Evolutionary conservation across 1,140 invertebrate species (phyloP), one percentile per base, ranked within the genome.

Genomic region (Zaprionus nigranus): DNA sequence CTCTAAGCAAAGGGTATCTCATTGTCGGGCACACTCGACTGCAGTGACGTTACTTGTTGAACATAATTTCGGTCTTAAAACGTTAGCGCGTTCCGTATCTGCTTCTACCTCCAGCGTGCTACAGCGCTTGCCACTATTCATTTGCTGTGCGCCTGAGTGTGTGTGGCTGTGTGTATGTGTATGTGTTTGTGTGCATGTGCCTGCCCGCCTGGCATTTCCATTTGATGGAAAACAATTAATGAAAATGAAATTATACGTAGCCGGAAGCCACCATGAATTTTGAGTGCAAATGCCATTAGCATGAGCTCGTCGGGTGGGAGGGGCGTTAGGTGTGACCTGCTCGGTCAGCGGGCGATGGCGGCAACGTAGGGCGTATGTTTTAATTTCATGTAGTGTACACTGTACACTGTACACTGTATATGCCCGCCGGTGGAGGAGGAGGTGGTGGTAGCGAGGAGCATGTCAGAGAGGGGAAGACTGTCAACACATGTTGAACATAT

Each of bases 221-320:
- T 43, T 38, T 34, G 81, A 75, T 87, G 83, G 81, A 83, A 83
- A 88, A 83, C 78, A 83, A 87, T 88, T 87, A 87, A 88, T 88
- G 84, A 78, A 88, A 87, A 87, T 87, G 61, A 81, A 87, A 87
- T 87, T 87, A 87, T 83, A 81, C 66, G 56, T 81, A 54, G 84
- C 84, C 84, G 81, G 78, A 78, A 80, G 84, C 57, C 81, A 88
- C 72, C 84, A 75, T 78, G 80, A 78, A 75, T 88, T 87, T 88
- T 81, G 84, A 88, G 80, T 83, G 83, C 83, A 81, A 87, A 83
- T 83, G 73, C 80, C 80, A 87, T 87, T 87, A 88, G 83, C 77
- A 78, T 79, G 73, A 51, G 40, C 15, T n/a, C 43, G 59, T 5
- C 34, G 62, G 38, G 43, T 34, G 60, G 24, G 13, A 12, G 5